These are phyloP conservation scores for Enteromius radiatus DNA, from an alignment of 2,797 vertebrate genomes.

Conservation along the genomic window DNA sequence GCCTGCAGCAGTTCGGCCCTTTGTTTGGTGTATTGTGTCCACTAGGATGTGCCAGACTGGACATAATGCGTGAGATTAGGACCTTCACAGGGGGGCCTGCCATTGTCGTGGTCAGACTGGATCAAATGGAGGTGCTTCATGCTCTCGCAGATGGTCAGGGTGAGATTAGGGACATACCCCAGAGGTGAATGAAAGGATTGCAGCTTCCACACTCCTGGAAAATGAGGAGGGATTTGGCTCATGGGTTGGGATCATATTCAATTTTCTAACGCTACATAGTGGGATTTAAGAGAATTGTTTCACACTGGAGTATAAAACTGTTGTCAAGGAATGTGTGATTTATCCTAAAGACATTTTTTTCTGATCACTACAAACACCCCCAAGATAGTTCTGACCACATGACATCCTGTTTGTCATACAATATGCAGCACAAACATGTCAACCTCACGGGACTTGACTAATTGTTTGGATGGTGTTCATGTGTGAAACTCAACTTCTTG, in stretches of 20 bases:
- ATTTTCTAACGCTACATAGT: constrained; percentile 3
- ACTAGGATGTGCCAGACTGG: constrained; percentile 49
- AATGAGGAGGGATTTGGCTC: constrained; percentile 41
- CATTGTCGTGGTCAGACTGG: constrained; percentile 42
- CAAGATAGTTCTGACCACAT: constrained; percentile 38
- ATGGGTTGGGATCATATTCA: constrained; percentile 10
- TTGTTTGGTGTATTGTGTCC: constrained; percentile 15
- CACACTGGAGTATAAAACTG: neutral
- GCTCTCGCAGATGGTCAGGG: constrained; percentile 52
- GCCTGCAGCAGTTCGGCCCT: constrained; percentile 28
- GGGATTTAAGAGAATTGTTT: constrained; percentile 27
- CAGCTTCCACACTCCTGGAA: constrained; percentile 36
- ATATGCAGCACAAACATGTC: constrained; percentile 37
- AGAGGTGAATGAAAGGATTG: constrained; percentile 46
- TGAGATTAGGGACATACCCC: constrained; percentile 47
- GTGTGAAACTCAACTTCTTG: constrained; percentile 42
- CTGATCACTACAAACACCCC: constrained; percentile 31
- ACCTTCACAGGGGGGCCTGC: constrained; percentile 13
- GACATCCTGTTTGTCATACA: constrained; percentile 42
- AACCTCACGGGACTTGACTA: constrained; percentile 34
- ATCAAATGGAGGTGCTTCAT: constrained; percentile 52
- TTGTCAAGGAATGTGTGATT: constrained; percentile 34
- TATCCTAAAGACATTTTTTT: constrained; percentile 16
- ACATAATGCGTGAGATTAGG: constrained; percentile 50
- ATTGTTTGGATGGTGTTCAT: constrained; percentile 55